Evolutionary conservation across 1,140 invertebrate genomes (phyloP).

Genomic region (Vollenhovia emeryi): DNA sequence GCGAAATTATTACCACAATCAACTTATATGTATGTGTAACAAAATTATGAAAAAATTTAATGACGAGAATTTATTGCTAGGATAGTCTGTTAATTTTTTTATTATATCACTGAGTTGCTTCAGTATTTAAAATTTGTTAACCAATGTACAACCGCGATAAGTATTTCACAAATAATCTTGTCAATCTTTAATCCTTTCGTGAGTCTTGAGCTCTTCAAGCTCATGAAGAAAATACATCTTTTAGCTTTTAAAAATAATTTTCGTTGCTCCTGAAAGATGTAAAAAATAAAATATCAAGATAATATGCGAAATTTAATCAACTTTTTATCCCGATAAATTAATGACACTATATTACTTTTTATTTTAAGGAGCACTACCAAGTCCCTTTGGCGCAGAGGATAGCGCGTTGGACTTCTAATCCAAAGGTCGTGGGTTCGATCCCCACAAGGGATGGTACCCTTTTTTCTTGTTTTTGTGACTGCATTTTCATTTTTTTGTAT

Average conservation of each 20-base stretch:
- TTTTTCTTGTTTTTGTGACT: neutral
- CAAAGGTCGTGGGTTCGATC: slow-evolving; percentile 88
- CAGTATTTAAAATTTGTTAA: slow-evolving; percentile 71
- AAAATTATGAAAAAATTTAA: neutral
- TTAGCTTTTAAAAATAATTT: slow-evolving; percentile 56
- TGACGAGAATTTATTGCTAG: neutral
- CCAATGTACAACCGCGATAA: slow-evolving; percentile 63
- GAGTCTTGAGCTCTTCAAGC: slow-evolving; percentile 16
- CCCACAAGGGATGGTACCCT: slow-evolving; percentile 85
- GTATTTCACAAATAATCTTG: slow-evolving; percentile 66
- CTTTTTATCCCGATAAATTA: neutral
- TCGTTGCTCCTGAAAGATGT: neutral
- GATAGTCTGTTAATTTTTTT: neutral
- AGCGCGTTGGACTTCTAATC: slow-evolving; percentile 88
- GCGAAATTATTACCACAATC: neutral
- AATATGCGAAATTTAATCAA: neutral
- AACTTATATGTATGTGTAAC: neutral
- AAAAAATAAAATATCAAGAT: neutral
- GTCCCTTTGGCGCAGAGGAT: slow-evolving; percentile 88
- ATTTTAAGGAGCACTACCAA: neutral
- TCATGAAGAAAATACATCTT: slow-evolving; percentile 57
- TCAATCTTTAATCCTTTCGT: slow-evolving; percentile 5
- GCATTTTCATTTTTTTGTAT: neutral
- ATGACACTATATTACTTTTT: neutral
- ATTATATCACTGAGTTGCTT: neutral